phyloP scores from a whole-genome alignment of 2,888 invertebrate species.

The Thereva unica region DNA sequence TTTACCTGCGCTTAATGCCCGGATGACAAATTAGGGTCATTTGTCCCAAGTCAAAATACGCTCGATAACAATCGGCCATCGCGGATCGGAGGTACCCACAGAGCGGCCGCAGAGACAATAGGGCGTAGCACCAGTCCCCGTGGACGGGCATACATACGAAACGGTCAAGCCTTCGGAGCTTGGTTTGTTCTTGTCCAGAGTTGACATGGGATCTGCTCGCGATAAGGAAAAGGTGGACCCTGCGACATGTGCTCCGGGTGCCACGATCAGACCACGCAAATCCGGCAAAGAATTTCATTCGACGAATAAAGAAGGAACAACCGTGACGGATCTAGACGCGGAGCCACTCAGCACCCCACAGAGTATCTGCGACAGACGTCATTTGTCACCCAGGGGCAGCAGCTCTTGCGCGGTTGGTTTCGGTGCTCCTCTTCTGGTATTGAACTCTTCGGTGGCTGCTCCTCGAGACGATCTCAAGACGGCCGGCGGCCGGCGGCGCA shows the following conservation, averaged over 20 bases:
- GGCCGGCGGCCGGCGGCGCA: too few species aligned
- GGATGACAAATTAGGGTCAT: slow-evolving; percentile 41
- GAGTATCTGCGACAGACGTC: slow-evolving; percentile 36
- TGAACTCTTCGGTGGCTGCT: too few species aligned
- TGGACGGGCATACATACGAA: slow-evolving; percentile 1
- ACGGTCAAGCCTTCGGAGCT: neutral
- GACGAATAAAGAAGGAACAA: slow-evolving; percentile 21
- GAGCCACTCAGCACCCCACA: slow-evolving; percentile 37
- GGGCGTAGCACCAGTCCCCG: slow-evolving; percentile 9
- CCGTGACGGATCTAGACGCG: slow-evolving; percentile 39
- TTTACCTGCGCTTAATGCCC: slow-evolving; percentile 27
- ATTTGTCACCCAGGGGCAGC: slow-evolving; percentile 27
- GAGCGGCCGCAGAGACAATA: slow-evolving; percentile 3
- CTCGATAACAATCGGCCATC: slow-evolving; percentile 40
- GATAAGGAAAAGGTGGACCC: neutral
- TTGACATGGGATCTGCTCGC: neutral
- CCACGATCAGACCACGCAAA: slow-evolving; percentile 22
- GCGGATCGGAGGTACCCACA: slow-evolving; percentile 18
- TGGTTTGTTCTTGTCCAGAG: too few species aligned
- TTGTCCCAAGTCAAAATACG: slow-evolving; percentile 43
- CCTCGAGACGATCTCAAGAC: too few species aligned
- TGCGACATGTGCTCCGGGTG: neutral
- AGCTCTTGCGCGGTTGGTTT: too few species aligned
- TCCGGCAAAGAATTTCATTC: slow-evolving; percentile 35
- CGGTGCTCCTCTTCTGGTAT: too few species aligned